These are phyloP conservation scores for Triplophysa tibetana DNA, from an alignment of 2,113 vertebrate genomes.

Conservation along the genomic window DNA sequence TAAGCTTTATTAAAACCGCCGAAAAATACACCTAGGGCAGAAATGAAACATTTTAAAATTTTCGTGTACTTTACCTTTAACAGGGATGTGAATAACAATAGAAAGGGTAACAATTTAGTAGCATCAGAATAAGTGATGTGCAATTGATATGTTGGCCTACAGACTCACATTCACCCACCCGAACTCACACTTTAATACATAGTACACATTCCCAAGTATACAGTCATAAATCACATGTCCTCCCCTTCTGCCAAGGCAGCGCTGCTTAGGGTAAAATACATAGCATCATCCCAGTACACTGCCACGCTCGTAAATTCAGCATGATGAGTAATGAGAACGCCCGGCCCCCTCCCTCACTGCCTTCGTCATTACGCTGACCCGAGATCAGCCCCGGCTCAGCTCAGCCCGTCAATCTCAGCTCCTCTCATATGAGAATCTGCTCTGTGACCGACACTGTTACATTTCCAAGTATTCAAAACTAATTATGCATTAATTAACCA, in stretches of 20 bases:
- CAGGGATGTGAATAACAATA: background rate
- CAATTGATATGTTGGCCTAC: slow-evolving; percentile 19
- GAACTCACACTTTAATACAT: slow-evolving; percentile 3
- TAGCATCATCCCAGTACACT: slow-evolving; percentile 26
- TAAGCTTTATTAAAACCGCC: slow-evolving; percentile 17
- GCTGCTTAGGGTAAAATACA: slow-evolving; percentile 42
- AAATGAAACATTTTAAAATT: slow-evolving; percentile 21
- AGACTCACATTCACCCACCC: slow-evolving; percentile 9
- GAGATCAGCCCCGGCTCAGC: background rate
- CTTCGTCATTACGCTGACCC: slow-evolving; percentile 6
- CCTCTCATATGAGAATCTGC: slow-evolving; percentile 14
- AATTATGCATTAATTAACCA: slow-evolving; percentile 36
- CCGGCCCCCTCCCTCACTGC: background rate
- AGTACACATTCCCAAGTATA: slow-evolving; percentile 16
- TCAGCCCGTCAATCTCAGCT: background rate
- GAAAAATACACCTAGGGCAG: background rate
- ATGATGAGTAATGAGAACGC: slow-evolving; percentile 39
- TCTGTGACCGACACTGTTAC: slow-evolving; percentile 18
- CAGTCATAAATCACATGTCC: slow-evolving; percentile 35
- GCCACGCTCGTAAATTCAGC: slow-evolving; percentile 34
- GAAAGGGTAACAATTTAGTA: slow-evolving; percentile 25
- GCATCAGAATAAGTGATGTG: slow-evolving; percentile 22
- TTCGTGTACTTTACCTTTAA: background rate
- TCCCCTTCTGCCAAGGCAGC: slow-evolving; percentile 25
- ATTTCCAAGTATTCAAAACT: slow-evolving; percentile 7